Conservation (phyloP, 2,113 vertebrate species). For the Oenanthe melanoleuca region DNA sequence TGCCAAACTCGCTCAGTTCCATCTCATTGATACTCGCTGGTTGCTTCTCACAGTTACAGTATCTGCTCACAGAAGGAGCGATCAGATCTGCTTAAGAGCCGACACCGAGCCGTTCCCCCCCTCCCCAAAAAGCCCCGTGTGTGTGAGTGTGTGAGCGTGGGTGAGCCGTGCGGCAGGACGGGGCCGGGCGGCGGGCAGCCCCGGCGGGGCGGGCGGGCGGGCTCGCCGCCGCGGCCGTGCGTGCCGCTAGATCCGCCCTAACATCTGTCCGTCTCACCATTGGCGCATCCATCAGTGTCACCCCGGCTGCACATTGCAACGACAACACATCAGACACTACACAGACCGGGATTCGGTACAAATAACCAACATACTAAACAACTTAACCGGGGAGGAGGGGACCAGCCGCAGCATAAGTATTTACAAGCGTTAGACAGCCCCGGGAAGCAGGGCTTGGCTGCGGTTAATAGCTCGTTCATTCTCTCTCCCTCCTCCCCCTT, state of each 20-base stretch:
- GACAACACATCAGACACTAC: too few species aligned
- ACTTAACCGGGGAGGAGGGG: slow-evolving; percentile 14
- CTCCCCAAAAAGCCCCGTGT: too few species aligned
- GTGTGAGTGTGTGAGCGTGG: too few species aligned
- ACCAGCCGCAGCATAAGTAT: slow-evolving; percentile 23
- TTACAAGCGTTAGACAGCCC: slow-evolving; percentile 34
- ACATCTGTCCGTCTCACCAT: slow-evolving; percentile 97
- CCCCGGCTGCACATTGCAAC: background rate
- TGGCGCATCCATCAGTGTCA: slow-evolving; percentile 96
- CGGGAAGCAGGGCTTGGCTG: background rate
- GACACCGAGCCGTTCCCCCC: too few species aligned
- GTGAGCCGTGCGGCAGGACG: too few species aligned
- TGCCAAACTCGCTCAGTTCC: slow-evolving; percentile 77
- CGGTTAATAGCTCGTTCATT: background rate
- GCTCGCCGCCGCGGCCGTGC: slow-evolving; percentile 74
- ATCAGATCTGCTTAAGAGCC: slow-evolving; percentile 61
- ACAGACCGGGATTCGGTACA: too few species aligned
- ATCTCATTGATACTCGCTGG: slow-evolving; percentile 62
- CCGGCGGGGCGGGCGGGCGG: too few species aligned
- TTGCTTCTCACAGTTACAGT: slow-evolving; percentile 65
- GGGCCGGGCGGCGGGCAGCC: too few species aligned
- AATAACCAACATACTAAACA: too few species aligned
- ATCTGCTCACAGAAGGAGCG: slow-evolving; percentile 63
- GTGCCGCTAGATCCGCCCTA: slow-evolving; percentile 91
- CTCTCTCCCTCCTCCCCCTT: background rate